Evolutionary conservation across 2,888 invertebrate species (phyloP).

Genomic region (Crioceris asparagi): DNA sequence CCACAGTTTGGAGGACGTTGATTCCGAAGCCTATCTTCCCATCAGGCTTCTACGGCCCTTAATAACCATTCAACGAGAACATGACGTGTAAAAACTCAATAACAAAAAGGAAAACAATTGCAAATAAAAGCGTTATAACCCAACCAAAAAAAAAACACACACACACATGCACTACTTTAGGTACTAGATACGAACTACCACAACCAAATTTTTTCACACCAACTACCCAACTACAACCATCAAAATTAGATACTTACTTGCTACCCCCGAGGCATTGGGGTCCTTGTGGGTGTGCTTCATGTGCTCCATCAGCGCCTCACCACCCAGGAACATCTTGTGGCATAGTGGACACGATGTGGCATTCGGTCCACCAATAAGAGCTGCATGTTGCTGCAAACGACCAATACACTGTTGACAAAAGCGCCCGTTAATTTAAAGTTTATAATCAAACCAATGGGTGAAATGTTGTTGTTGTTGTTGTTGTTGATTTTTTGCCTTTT

Average conservation of each 20-base stretch:
- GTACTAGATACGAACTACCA: no score
- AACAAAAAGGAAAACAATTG: conserved; percentile 8
- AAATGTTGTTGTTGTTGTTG: no score
- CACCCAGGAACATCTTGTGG: conserved; percentile 88
- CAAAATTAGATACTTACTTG: conserved; percentile 59
- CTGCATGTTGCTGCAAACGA: conserved; percentile 93
- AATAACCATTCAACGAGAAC: no score
- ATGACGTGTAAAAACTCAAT: no score
- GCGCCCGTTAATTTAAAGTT: conserved; percentile 29
- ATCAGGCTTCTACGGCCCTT: no score
- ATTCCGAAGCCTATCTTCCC: no score
- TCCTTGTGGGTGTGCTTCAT: conserved; percentile 95
- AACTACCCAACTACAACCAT: conserved; percentile 7
- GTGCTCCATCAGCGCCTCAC: conserved; percentile 89
- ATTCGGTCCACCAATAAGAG: conserved; percentile 84
- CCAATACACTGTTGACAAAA: conserved; percentile 78
- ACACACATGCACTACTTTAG: no score
- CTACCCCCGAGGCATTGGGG: conserved; percentile 77
- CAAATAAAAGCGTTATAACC: conserved; percentile 5
- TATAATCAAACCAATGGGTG: conserved; percentile 31
- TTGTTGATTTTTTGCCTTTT: no score
- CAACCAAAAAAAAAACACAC: no score
- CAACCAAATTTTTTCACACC: no score
- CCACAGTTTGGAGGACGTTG: no score
- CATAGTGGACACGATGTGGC: conserved; percentile 88